These are phyloP conservation scores for Motacilla alba DNA, from an alignment of 2,113 vertebrate genomes.

Conservation along the genomic window DNA sequence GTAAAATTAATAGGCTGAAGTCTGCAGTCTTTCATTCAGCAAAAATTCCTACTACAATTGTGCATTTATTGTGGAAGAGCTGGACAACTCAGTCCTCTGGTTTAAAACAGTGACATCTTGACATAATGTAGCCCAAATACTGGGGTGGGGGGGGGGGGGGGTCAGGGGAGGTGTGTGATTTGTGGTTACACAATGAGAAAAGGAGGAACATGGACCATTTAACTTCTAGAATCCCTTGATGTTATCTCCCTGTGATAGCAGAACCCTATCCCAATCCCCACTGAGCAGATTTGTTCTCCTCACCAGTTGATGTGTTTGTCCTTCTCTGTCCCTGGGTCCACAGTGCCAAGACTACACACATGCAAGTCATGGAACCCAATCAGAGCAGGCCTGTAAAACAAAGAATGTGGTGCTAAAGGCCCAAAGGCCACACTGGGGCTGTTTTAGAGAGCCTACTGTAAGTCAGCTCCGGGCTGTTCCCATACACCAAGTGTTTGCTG, in stretches of 20 bases:
- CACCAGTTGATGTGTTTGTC: not conserved
- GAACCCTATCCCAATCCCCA: not conserved
- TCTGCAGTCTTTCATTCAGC: conserved; percentile 39
- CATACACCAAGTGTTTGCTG: accelerated
- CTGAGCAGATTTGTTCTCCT: not conserved
- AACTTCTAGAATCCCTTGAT: not conserved
- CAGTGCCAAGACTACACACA: not conserved
- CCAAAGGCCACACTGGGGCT: accelerated
- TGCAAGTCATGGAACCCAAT: not conserved
- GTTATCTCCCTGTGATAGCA: not conserved
- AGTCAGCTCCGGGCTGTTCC: not conserved
- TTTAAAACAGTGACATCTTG: not conserved
- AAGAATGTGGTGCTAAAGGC: not conserved
- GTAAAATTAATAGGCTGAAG: conserved; percentile 50
- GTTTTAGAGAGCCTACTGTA: not conserved
- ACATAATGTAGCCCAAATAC: not conserved
- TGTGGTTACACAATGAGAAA: not conserved
- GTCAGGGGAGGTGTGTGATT: accelerated
- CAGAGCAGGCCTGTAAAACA: not conserved
- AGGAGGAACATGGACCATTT: not conserved
- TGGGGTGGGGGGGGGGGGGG: accelerated
- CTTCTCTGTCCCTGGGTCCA: not conserved
- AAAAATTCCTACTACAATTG: not conserved
- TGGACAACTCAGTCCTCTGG: not conserved
- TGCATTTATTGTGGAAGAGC: not conserved